A percentile compares a stretch with the other conserved stretches of the same genome.
phyloP scores from a whole-genome alignment of 2,797 vertebrate species.

The Sebastes itinus region DNA sequence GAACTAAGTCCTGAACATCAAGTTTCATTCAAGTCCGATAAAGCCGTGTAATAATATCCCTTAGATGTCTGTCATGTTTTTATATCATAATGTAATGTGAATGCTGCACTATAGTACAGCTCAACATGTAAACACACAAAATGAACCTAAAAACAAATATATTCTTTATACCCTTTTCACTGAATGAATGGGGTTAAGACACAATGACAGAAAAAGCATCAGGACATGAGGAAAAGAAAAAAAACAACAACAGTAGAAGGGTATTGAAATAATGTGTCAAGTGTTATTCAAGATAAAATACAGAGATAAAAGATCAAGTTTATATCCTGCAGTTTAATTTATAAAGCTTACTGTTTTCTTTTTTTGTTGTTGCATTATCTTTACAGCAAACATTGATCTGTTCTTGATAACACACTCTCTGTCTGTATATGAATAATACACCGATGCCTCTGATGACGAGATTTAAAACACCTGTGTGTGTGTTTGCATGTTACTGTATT shows the following conservation, averaged over 20 bases:
- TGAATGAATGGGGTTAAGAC: background rate
- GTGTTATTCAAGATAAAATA: too few relatives aligned
- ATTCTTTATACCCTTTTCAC: background rate
- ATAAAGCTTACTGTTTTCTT: too few relatives aligned
- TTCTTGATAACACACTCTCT: background rate
- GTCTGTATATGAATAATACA: background rate
- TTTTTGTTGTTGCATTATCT: background rate
- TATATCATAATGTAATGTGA: background rate
- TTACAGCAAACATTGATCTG: background rate
- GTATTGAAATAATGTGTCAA: too few relatives aligned
- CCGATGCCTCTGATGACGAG: too few relatives aligned
- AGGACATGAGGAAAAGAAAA: background rate
- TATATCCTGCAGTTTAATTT: too few relatives aligned
- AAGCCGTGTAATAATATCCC: too few relatives aligned
- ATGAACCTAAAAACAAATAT: background rate
- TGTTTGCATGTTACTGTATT: background rate
- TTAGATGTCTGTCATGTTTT: background rate
- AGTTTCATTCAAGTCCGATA: too few relatives aligned
- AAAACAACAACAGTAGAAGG: too few relatives aligned
- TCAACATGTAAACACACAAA: background rate
- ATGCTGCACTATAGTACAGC: background rate
- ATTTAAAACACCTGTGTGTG: background rate
- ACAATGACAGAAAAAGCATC: background rate
- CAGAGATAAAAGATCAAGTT: too few relatives aligned
- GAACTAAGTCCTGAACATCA: too few relatives aligned